Conservation (phyloP, 2,113 vertebrate species). For the Plestiodon gilberti region DNA sequence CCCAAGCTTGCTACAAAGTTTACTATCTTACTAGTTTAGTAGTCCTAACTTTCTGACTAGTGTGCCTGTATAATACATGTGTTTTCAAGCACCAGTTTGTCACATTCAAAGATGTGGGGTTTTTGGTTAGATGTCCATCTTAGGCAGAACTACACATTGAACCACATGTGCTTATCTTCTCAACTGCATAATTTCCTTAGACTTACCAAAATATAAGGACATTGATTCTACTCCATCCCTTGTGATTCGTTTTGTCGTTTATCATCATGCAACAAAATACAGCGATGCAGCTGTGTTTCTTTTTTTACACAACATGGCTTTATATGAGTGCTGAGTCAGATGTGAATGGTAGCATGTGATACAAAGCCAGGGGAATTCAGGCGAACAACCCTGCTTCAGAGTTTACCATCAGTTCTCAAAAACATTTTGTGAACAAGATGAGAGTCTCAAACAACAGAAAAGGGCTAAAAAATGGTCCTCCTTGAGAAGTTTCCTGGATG, state of each 20-base stretch:
- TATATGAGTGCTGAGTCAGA: conserved; percentile 25
- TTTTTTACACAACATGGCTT: conserved; percentile 15
- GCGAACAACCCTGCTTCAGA: not conserved
- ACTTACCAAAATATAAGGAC: not conserved
- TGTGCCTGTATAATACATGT: not conserved
- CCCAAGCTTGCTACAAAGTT: not conserved
- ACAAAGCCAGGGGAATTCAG: conserved; percentile 18
- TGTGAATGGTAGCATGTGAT: conserved; percentile 26
- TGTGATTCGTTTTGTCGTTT: conserved; percentile 17
- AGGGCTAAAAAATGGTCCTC: not conserved
- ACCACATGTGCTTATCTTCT: too few species aligned
- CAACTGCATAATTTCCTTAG: not conserved
- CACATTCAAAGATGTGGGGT: not conserved
- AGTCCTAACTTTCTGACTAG: not conserved
- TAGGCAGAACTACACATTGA: not conserved
- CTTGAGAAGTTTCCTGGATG: not conserved
- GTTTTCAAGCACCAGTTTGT: not conserved
- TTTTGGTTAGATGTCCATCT: not conserved
- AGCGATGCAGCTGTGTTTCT: conserved; percentile 30
- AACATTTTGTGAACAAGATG: conserved; percentile 14
- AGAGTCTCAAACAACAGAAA: not conserved
- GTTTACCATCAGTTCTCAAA: conserved; percentile 6
- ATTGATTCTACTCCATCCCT: not conserved
- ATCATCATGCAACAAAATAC: conserved; percentile 3
- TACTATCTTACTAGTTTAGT: not conserved